Evolutionary conservation across 2,888 invertebrate genomes (phyloP), one percentile per base, ranked within the genome.

Genomic region (Antheraea assamensis): DNA sequence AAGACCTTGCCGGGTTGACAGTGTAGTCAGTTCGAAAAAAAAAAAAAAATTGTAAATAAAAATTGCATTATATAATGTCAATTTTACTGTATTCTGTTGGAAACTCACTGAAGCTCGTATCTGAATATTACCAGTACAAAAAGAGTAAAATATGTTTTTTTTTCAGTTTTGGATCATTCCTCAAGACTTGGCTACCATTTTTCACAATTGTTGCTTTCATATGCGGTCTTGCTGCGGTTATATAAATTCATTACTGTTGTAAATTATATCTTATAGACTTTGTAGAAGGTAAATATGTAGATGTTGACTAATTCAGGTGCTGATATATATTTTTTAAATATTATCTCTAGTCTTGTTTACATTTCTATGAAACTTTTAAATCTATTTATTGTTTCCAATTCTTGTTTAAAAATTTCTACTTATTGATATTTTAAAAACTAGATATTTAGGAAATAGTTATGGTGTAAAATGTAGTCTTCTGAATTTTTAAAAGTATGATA

Each of bases 131-230:
- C 5, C 5, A 21, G 21, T 21, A 17, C 7, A 42, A 42, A 42
- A 42, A 42, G 42, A 13, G 1, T 24, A 24, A 55, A 64, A 35
- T 42, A 27, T 68, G 64, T 70, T 73, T 74, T 79, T 75, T 76
- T 95, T 95, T 78, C 90, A 97, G 96, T 88, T 92, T 95, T 83
- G 84, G 87, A 71, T 96, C 95, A 72, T 96, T 97, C 82, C 74
- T 98, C 61, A 98, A 97, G 92, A 98, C 98, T 0, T 98, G 98
- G 98, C 79, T 97, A 75, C 98, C 98, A 13, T 98, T 98, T 87
- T 73, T 94, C 19, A 86, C 96, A 61, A 89, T 96, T 61, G 84
- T 95, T 19, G 90, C 88, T 42, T 83, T 91, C 75, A 90, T 94
- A 76, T 88, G 89, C 76, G 85, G 83, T 8, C 78, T 94, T 27